Percentiles rank a stretch among this genome's conserved stretches.
Conservation (phyloP, 37 sponge, comb jelly and placozoan genomes). For the Beroe ovata region DNA sequence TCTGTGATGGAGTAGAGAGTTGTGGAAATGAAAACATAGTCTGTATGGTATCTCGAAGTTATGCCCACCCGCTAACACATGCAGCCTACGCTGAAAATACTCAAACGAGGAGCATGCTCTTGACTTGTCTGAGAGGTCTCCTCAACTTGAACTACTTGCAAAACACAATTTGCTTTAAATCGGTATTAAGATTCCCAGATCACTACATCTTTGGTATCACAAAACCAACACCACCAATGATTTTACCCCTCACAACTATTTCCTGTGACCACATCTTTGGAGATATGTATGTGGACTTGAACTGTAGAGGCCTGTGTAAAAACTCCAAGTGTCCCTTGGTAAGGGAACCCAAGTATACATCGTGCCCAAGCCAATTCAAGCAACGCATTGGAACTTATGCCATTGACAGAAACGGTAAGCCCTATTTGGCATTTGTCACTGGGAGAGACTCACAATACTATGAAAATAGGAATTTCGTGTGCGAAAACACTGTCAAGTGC, state of each 20-base stretch:
- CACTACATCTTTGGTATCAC: background rate
- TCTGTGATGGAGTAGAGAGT: background rate
- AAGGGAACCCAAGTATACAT: background rate
- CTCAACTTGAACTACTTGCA: background rate
- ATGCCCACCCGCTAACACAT: background rate
- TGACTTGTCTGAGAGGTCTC: background rate
- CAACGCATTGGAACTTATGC: background rate
- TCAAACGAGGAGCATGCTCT: background rate
- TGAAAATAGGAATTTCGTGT: background rate
- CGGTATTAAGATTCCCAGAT: background rate
- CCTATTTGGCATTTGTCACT: background rate
- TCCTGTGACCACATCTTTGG: background rate
- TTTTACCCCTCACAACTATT: background rate
- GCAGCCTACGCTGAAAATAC: background rate
- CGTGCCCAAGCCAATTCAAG: background rate
- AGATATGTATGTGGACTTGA: background rate
- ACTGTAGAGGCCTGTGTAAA: background rate
- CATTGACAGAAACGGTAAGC: background rate
- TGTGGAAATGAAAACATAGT: background rate
- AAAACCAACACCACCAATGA: background rate
- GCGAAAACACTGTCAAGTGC: background rate
- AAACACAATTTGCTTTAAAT: background rate
- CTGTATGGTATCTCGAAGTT: background rate
- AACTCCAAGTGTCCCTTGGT: background rate
- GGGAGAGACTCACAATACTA: no score